Evolutionary conservation across 2,113 vertebrate genomes (phyloP).

Genomic region (Gnathonemus longibarbis): DNA sequence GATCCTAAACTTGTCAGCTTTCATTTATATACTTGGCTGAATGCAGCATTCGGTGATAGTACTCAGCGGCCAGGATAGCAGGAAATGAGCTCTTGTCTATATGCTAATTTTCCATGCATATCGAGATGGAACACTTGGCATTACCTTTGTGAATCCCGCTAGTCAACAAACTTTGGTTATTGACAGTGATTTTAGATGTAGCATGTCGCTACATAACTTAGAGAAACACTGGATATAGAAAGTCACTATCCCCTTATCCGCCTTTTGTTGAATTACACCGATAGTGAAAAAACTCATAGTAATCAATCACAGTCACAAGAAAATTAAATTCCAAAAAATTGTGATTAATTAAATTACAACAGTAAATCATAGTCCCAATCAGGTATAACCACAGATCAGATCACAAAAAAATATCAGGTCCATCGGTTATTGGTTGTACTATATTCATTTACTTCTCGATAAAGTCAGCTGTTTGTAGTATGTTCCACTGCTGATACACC

Average conservation of each 20-base stretch:
- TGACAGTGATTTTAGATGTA: neutral
- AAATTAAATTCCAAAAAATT: neutral
- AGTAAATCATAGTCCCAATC: neutral
- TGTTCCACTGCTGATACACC: neutral
- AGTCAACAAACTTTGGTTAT: neutral
- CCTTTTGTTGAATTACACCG: neutral
- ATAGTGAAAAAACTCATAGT: neutral
- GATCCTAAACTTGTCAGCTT: slow-evolving; percentile 6
- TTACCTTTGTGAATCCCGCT: neutral
- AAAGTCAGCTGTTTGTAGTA: neutral
- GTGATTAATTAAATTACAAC: neutral
- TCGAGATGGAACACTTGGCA: neutral
- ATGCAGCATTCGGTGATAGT: neutral
- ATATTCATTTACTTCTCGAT: neutral
- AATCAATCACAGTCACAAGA: neutral
- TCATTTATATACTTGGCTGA: neutral
- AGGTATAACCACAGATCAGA: neutral
- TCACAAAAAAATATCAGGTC: neutral
- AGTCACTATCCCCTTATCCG: neutral
- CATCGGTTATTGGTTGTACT: neutral
- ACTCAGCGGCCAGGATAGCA: neutral
- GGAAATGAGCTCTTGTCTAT: neutral
- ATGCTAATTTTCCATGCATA: slow-evolving; percentile 3
- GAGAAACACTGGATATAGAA: neutral
- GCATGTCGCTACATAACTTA: neutral